Percentiles rank a stretch among this genome's conserved stretches.
Evolutionary conservation across 2,113 vertebrate species (phyloP).

Genomic region (Lota lota): DNA sequence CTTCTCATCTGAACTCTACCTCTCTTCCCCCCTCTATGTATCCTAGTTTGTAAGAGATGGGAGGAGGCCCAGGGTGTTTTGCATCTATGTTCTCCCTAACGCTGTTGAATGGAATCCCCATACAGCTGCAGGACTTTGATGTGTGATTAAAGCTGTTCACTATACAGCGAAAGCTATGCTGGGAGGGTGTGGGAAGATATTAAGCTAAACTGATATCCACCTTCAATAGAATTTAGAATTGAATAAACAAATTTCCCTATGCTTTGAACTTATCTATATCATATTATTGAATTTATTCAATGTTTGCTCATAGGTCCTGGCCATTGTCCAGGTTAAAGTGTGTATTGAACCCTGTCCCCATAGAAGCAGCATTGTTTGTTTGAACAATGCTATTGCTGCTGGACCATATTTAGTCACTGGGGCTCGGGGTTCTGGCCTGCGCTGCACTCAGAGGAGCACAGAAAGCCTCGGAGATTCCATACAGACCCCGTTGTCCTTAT

Average conservation of each 20-base stretch:
- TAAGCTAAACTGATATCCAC: too few species aligned
- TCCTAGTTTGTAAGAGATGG: too few species aligned
- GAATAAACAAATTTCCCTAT: too few species aligned
- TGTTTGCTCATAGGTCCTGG: not conserved
- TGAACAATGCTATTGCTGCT: slow-evolving; percentile 63
- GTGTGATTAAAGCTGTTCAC: too few species aligned
- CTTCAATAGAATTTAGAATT: too few species aligned
- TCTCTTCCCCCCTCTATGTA: too few species aligned
- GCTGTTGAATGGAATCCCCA: too few species aligned
- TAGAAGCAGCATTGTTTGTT: slow-evolving; percentile 60
- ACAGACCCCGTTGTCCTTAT: slow-evolving; percentile 76
- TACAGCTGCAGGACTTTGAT: too few species aligned
- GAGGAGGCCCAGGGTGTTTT: not conserved
- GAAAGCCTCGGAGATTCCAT: slow-evolving; percentile 75
- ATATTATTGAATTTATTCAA: not conserved
- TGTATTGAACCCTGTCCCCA: slow-evolving; percentile 34
- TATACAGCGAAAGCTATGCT: too few species aligned
- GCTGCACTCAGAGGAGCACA: slow-evolving; percentile 73
- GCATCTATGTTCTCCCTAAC: not conserved
- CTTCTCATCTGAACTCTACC: too few species aligned
- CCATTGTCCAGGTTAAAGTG: slow-evolving; percentile 49
- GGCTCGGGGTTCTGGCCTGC: slow-evolving; percentile 65
- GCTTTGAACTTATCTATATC: too few species aligned
- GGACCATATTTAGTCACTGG: slow-evolving; percentile 97
- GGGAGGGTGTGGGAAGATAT: too few species aligned